These are phyloP conservation scores for Sanderia malayensis DNA, from an alignment of 30 jellyfish, hydroid and myxozoan genomes.

Conservation along the genomic window DNA sequence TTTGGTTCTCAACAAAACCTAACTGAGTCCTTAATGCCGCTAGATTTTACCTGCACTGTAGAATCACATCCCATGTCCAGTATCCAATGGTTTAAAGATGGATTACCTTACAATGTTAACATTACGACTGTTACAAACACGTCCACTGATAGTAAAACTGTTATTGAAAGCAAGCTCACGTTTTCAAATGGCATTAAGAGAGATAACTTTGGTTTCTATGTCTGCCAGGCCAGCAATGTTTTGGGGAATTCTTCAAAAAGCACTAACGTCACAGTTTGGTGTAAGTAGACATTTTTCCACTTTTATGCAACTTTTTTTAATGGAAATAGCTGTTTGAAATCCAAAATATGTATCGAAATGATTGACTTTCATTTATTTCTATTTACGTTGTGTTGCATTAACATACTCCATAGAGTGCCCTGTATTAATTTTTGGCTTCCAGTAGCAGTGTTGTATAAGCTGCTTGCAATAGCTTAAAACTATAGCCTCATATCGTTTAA, in stretches of 20 bases:
- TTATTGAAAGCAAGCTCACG: constrained; percentile 12
- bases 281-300: constrained; percentile 15
- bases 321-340: too few relatives aligned
- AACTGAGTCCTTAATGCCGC: constrained; percentile 21
- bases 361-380: too few relatives aligned
- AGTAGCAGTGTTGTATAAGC: background rate
- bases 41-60: constrained; percentile 15
- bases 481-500: background rate
- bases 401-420: background rate
- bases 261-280: constrained; percentile 45
- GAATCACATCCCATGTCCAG: constrained; percentile 47
- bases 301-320: too few relatives aligned
- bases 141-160: constrained; percentile 9
- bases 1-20: constrained; percentile 32
- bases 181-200: constrained; percentile 50
- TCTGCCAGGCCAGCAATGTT: constrained; percentile 25
- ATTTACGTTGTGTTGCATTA: too few relatives aligned
- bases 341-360: too few relatives aligned
- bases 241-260: constrained; percentile 32
- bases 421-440: background rate
- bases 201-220: constrained; percentile 28
- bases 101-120: constrained; percentile 6
- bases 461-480: background rate
- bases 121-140: background rate
- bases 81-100: constrained; percentile 44